Evolutionary conservation across 1,140 invertebrate genomes (phyloP), one percentile per base, ranked within the genome.

Genomic region (Drosophila tani): DNA sequence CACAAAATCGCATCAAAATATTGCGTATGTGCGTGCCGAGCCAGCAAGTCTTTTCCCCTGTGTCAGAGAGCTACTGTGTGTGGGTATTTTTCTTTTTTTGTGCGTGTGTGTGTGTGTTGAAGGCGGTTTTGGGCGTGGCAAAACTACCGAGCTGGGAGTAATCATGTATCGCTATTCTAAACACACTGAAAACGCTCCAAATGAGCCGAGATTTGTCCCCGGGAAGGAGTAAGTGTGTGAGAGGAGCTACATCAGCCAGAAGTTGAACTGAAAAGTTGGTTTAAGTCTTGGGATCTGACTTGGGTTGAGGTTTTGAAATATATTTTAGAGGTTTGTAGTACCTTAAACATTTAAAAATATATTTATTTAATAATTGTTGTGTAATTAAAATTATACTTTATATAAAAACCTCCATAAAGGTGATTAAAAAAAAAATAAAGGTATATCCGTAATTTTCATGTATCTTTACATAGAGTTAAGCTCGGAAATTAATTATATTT

Each of bases 1-100:
- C 82, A 68, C 78, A 84, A 75, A 84, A 81, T 84, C 80, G 82
- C 82, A 82, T 81, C 79, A 85, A 84, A 84, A 84, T 84, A 84
- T 84, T 85, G 82, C 82, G 82, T 74, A 66, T 85, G 82, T 78
- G 82, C 82, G 77, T 84, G 82, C 63, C 49, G 55, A 51, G 53
- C 40, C 64, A 67, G 46, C 69, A 50, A 75, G 64, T 59, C 68
- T 79, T 58, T 65, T 65, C 45, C 56, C 55, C 55, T 57, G 49
- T 69, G 47, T 49, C 27, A 29, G 51, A 11, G n/a, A 21, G 17
- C 46, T 12, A 12, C 17, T 32, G 47, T 60, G 47, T 60, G 65
- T 69, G 32, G 17, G 32, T 24, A 15, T 21, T 29, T 62, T 14
- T 45, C 24, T n/a, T 17, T 14, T n/a, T 58, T 27, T 46, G 38